Evolutionary conservation across 2,888 invertebrate species (phyloP).

Genomic region (Eristalis tenax): DNA sequence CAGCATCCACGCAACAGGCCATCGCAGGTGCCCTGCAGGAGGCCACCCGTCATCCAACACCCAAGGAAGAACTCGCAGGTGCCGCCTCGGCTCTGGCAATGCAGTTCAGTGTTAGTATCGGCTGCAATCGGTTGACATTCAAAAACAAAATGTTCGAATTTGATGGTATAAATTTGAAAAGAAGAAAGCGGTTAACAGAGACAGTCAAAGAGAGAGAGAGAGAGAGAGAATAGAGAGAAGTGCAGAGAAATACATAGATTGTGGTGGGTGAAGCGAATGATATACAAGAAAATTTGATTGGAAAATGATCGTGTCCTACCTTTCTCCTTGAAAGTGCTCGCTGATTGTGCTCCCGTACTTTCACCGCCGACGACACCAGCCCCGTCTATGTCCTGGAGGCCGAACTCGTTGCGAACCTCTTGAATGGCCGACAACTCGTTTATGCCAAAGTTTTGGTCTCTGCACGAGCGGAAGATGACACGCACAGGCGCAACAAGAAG

Average conservation of each 20-base stretch:
- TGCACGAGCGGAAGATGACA: constrained; percentile 74
- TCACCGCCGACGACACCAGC: constrained; percentile 76
- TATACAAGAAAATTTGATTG: constrained; percentile 18
- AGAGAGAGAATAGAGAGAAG: constrained; percentile 14
- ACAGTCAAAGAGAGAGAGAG: constrained; percentile 8
- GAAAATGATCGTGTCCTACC: constrained; percentile 82
- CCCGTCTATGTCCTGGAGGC: constrained; percentile 84
- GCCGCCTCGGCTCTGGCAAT: constrained; percentile 84
- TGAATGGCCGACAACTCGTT: constrained; percentile 83
- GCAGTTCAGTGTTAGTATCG: constrained; percentile 80
- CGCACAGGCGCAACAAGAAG: background rate
- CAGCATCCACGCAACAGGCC: constrained; percentile 93
- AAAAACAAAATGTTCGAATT: constrained; percentile 13
- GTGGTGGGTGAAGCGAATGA: background rate
- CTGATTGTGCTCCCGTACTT: constrained; percentile 80
- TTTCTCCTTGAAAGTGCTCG: constrained; percentile 84
- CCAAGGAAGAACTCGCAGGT: constrained; percentile 95
- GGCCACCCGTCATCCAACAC: constrained; percentile 95
- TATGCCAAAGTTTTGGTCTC: constrained; percentile 84
- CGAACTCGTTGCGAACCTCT: constrained; percentile 83
- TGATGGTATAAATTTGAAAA: constrained; percentile 1
- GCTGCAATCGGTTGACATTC: constrained; percentile 74
- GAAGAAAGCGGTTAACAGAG: background rate
- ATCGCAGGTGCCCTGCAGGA: constrained; percentile 92
- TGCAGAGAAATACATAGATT: background rate